Percentiles rank a stretch among this genome's conserved stretches.
Conservation (phyloP, 2,888 invertebrate species). For the Trichopoda pennipes region DNA sequence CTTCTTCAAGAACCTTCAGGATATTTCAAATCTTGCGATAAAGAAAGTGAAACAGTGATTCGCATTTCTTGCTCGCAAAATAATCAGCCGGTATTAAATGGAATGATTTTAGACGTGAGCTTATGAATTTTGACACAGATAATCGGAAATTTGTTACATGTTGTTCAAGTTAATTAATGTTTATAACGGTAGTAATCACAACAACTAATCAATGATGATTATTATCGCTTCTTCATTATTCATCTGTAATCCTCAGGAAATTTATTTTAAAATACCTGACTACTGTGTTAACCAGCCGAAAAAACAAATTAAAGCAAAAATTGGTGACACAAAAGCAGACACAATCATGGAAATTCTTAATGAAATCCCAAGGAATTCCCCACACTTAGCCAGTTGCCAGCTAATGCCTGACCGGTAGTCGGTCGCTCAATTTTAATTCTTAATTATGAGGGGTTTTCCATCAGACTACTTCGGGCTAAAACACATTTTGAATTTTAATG, state of each 20-base stretch:
- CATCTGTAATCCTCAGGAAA: slow-evolving; percentile 44
- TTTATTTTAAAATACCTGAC: slow-evolving; percentile 39
- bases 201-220: slow-evolving; percentile 37
- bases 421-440: slow-evolving; percentile 36
- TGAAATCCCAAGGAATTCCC: slow-evolving; percentile 58
- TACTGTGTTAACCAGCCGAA: neutral
- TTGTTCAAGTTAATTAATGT: neutral
- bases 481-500: slow-evolving; percentile 50
- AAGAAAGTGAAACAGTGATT: neutral
- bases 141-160: slow-evolving; percentile 28
- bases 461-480: neutral
- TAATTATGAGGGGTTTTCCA: slow-evolving; percentile 55
- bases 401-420: slow-evolving; percentile 38
- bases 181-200: slow-evolving; percentile 51
- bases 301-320: neutral
- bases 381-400: slow-evolving; percentile 29
- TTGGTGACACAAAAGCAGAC: slow-evolving; percentile 13
- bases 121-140: slow-evolving; percentile 10
- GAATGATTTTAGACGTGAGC: slow-evolving; percentile 18
- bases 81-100: slow-evolving; percentile 49
- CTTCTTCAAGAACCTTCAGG: no score
- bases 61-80: neutral
- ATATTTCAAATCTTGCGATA: slow-evolving; percentile 34
- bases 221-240: slow-evolving; percentile 45
- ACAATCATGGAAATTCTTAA: slow-evolving; percentile 36